Base-by-base conservation (phyloP, 2,888 invertebrate genomes). In the Apodemia duryi region DNA sequence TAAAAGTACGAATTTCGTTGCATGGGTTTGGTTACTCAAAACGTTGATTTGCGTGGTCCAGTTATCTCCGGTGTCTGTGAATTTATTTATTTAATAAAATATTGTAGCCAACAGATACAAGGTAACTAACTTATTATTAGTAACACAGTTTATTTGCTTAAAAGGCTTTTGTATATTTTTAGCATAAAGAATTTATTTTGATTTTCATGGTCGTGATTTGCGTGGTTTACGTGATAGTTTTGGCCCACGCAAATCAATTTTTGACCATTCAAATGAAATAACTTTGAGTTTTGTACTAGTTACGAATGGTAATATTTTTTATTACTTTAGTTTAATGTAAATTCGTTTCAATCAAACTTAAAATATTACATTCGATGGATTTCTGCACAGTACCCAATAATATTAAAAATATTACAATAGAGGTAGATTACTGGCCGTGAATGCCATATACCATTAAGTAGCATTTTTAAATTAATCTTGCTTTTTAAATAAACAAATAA, bases 21-120 rank as follows among this genome's bases (percentile, higher is more conserved):
- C 51, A n/a, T 51, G 51, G 51, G 51, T 51, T 51, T 51, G 51
- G 51, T 51, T 51, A n/a, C 51, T 51, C 3, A 51, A 51, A 51
- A n/a, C 21, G 6, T 51, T 51, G 51, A 51, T 51, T 51, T 51
- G 51, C 51, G 51, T 51, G 51, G 51, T 21, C 2, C 51, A 21
- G n/a, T 51, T 21, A 51, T 51, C 51, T 51, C 51, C n/a, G 2
- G 6, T 43, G 9, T 43, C 5, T 43, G 41, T 10, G 9, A 10
- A 10, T 43, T 43, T 43, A 43, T 43, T 43, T 43, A 43, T 10
- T 43, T 9, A 43, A 43, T 43, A 43, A 43, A 43, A 43, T 43
- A 10, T 10, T 43, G 41, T 43, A 43, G 41, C 10, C 2, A 43
- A 43, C 41, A 43, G 10, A 43, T 43, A 10, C 10, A 43, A 51